Evolutionary conservation across 2,113 vertebrate genomes (phyloP).

Genomic region (Reinhardtius hippoglossoides): DNA sequence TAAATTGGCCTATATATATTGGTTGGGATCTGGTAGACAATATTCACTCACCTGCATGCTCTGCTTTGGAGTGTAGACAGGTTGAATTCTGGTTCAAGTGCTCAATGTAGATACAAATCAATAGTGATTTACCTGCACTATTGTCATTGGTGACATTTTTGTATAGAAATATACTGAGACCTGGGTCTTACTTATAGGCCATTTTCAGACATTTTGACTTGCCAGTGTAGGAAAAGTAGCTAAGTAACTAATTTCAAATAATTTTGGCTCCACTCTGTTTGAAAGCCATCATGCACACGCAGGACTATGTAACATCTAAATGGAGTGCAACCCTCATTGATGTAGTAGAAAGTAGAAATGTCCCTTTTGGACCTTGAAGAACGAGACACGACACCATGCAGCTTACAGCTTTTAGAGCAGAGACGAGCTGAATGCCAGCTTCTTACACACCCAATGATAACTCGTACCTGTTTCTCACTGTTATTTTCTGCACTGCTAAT

Average conservation of each 20-base stretch:
- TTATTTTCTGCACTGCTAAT: slow-evolving; percentile 1
- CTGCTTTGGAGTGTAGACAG: too few species aligned
- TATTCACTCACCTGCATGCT: neutral
- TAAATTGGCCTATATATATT: neutral
- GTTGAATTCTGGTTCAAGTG: neutral
- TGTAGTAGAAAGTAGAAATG: slow-evolving; percentile 1
- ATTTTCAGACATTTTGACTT: neutral
- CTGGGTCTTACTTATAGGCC: neutral
- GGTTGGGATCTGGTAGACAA: neutral
- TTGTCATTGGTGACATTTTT: slow-evolving; percentile 11
- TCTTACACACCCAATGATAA: neutral
- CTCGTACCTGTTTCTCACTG: neutral
- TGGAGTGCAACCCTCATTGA: neutral
- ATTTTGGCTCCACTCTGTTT: neutral
- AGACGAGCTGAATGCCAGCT: neutral
- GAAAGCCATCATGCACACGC: neutral
- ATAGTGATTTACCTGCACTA: neutral
- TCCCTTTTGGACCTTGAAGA: neutral
- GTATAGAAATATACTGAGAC: slow-evolving; percentile 1
- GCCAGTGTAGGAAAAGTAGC: neutral
- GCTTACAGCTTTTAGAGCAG: too few species aligned
- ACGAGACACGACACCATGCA: neutral
- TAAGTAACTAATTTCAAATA: neutral
- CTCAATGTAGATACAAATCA: neutral
- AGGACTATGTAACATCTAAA: neutral